A percentile compares a stretch with the other conserved stretches of the same genome.
phyloP scores from a whole-genome alignment of 2,797 vertebrate genomes.

The Delichon dasypus region DNA sequence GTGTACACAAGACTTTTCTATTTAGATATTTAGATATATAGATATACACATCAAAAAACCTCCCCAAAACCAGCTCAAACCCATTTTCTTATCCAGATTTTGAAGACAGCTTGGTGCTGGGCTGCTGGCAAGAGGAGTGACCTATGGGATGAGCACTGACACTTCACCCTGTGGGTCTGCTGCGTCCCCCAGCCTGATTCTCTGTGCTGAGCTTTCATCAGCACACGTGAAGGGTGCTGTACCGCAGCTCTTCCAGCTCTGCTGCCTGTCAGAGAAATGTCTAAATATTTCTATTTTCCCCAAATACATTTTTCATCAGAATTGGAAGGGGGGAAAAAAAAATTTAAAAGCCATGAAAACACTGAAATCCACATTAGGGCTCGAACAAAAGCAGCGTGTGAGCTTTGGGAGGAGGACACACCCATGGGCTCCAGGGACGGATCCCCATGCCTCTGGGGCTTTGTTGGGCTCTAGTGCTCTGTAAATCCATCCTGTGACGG shows the following conservation, averaged over 20 bases:
- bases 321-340: fast-evolving
- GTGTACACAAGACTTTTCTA: too few species aligned
- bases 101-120: background rate
- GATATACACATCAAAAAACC: background rate
- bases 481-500: background rate
- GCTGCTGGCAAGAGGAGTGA: background rate
- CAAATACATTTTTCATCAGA: background rate
- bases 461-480: fast-evolving
- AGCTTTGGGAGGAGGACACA: background rate
- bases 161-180: background rate
- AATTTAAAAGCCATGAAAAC: background rate
- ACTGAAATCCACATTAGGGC: background rate
- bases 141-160: background rate
- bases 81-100: background rate
- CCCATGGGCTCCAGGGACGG: fast-evolving
- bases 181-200: background rate
- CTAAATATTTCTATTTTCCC: conserved; percentile 30
- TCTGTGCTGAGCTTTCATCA: background rate
- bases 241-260: background rate
- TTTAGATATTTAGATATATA: too few species aligned
- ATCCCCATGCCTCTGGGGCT: fast-evolving
- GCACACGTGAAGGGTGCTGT: background rate
- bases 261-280: background rate
- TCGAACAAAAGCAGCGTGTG: background rate
- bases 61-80: background rate